Conservation (phyloP, 2,113 vertebrate genomes). For the Galeopterus variegatus region DNA sequence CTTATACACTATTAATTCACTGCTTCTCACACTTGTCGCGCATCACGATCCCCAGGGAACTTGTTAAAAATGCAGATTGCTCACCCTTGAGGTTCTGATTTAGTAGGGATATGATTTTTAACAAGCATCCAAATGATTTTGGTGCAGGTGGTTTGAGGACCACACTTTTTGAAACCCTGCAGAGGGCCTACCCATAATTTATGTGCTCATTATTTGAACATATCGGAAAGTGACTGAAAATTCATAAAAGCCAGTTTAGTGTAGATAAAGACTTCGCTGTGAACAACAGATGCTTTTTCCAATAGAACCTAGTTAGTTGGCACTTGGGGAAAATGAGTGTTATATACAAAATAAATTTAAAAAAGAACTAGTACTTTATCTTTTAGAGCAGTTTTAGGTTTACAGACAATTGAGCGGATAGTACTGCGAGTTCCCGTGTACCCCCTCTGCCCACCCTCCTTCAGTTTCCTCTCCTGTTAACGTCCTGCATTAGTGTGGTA, state of each 20-base stretch:
- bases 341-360: neutral
- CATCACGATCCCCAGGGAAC: conserved; percentile 43
- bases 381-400: conserved; percentile 47
- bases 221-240: conserved; percentile 69
- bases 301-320: conserved; percentile 2
- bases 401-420: neutral
- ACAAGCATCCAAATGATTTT: conserved; percentile 75
- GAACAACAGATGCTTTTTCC: conserved; percentile 37
- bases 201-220: conserved; percentile 71
- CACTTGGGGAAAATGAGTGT: conserved; percentile 23
- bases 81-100: conserved; percentile 60
- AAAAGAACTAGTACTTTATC: conserved; percentile 38
- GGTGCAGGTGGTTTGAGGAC: conserved; percentile 75
- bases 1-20: conserved; percentile 36
- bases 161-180: conserved; percentile 68
- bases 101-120: conserved; percentile 79
- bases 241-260: conserved; percentile 64
- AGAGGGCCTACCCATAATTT: conserved; percentile 70
- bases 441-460: neutral
- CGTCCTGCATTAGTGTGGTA: neutral
- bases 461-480: neutral
- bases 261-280: conserved; percentile 48
- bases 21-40: neutral
- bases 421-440: neutral
- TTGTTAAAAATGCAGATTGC: conserved; percentile 75